These are phyloP conservation scores for Phymanthus crucifer DNA, from an alignment of 92 coral and sea anemone genomes.

Conservation along the genomic window DNA sequence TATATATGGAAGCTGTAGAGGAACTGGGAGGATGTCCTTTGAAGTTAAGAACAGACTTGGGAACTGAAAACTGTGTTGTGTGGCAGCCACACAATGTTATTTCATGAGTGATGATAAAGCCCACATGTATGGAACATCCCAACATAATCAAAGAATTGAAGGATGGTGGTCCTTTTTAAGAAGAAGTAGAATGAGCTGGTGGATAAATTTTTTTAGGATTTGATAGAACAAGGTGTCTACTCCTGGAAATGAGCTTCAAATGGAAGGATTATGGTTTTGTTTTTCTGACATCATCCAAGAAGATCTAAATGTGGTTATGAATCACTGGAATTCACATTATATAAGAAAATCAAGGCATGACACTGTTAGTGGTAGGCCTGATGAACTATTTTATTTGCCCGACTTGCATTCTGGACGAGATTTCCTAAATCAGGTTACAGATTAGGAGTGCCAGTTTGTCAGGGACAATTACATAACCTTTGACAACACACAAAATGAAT, in stretches of 20 bases:
- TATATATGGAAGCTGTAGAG: not conserved
- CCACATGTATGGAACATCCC: not conserved
- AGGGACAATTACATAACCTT: conserved; percentile 12
- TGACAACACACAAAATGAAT: not conserved
- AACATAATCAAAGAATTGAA: not conserved
- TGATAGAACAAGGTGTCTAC: not conserved
- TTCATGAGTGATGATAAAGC: not conserved
- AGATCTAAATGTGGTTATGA: conserved; percentile 22
- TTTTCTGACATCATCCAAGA: conserved; percentile 24
- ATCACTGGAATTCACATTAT: conserved; percentile 41
- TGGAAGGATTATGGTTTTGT: conserved; percentile 34
- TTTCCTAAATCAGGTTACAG: not conserved
- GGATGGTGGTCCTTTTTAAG: conserved; percentile 3
- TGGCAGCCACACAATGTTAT: too few species aligned
- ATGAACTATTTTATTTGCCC: conserved; percentile 38
- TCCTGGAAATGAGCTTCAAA: conserved; percentile 2
- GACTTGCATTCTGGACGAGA: conserved; percentile 16
- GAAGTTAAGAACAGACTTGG: not conserved
- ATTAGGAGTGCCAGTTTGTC: conserved; percentile 9
- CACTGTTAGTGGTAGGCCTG: conserved; percentile 29
- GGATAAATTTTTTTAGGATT: conserved; percentile 5
- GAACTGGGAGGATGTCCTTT: not conserved
- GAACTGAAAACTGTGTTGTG: not conserved
- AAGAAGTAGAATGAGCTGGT: not conserved
- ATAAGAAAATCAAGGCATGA: conserved; percentile 23